phyloP scores from a whole-genome alignment of 2,888 invertebrate genomes.

The Acanthococcus lagerstroemiae region DNA sequence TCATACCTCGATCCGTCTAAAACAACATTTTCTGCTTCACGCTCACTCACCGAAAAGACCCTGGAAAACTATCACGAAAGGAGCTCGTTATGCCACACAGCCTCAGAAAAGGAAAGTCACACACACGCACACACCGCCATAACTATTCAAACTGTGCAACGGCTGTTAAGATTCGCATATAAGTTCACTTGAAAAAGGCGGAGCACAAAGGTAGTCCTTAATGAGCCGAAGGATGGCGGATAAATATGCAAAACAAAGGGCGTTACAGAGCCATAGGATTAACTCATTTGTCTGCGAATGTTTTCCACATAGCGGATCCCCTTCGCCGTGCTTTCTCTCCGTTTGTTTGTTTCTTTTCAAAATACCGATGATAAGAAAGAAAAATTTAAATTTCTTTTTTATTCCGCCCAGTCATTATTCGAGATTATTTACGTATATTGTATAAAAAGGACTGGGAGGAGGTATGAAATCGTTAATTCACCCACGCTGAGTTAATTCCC shows the following conservation, averaged over 20 bases:
- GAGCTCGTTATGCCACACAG: no score
- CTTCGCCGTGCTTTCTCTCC: neutral
- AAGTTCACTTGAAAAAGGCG: conserved; percentile 31
- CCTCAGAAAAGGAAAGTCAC: no score
- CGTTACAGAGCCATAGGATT: conserved; percentile 23
- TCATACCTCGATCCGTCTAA: no score
- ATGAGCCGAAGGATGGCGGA: conserved; percentile 30
- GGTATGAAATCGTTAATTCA: no score
- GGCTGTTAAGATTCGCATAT: conserved; percentile 27
- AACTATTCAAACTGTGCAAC: conserved; percentile 24
- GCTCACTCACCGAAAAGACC: no score
- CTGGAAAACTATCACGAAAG: no score
- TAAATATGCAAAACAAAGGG: conserved; percentile 30
- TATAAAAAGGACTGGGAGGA: no score
- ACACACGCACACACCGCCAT: no score
- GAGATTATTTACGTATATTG: no score
- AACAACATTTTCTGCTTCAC: no score
- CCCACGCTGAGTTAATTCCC: no score
- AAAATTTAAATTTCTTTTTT: conserved; percentile 28
- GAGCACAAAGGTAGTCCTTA: conserved; percentile 29
- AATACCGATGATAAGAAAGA: neutral
- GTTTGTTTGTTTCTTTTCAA: neutral
- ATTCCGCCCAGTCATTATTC: conserved; percentile 29
- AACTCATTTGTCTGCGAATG: conserved; percentile 27
- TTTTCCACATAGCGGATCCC: conserved; percentile 18